Percentiles rank a stretch among this genome's conserved stretches.
phyloP scores from a whole-genome alignment of 2,113 vertebrate species.

The Saccopteryx bilineata region DNA sequence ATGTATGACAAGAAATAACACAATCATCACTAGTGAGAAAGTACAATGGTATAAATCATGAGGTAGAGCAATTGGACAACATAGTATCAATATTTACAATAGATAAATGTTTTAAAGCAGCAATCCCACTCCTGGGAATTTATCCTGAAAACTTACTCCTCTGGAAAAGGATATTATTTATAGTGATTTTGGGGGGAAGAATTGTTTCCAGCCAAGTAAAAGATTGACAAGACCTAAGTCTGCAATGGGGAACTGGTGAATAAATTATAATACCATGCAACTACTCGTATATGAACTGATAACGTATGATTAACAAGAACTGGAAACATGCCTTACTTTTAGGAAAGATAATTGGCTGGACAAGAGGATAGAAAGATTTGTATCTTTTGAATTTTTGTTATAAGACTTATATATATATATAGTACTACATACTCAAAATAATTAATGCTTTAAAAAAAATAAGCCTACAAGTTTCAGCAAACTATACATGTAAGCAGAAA shows the following conservation, averaged over 20 bases:
- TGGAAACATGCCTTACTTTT: neutral
- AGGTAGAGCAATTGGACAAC: neutral
- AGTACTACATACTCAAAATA: constrained; percentile 36
- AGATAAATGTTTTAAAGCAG: neutral
- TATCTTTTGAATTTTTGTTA: neutral
- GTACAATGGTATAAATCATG: neutral
- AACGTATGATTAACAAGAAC: neutral
- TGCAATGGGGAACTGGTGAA: neutral
- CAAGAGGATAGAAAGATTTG: neutral
- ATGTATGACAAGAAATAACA: neutral
- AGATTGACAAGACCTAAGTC: neutral
- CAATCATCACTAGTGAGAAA: neutral
- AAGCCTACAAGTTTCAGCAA: constrained; percentile 14
- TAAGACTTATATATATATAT: neutral
- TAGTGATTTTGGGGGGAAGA: neutral
- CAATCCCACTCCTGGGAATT: neutral
- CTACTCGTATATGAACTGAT: neutral
- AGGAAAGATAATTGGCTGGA: neutral
- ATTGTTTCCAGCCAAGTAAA: neutral
- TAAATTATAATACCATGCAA: constrained; percentile 19
- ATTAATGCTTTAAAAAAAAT: neutral
- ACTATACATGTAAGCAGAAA: constrained; percentile 26
- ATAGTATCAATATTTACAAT: constrained; percentile 37
- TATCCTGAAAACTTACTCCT: neutral
- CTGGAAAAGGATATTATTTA: neutral